Percentiles rank a stretch among this genome's conserved stretches.
Conservation (phyloP, 2,888 invertebrate genomes). For the Autographa gamma region DNA sequence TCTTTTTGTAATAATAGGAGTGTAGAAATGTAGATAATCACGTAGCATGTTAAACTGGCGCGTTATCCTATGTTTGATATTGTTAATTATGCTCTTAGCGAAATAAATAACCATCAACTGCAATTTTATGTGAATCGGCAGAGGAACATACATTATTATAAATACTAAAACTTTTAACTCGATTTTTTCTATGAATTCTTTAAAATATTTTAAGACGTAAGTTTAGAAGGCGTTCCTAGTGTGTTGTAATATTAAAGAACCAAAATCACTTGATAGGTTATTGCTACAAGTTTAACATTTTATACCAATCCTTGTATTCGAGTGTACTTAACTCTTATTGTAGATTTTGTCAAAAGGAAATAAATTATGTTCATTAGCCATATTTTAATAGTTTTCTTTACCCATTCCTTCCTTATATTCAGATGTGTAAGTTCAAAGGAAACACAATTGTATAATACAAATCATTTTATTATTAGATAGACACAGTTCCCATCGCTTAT, state of each 20-base stretch:
- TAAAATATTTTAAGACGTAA: slow-evolving; percentile 54
- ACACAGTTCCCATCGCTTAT: slow-evolving; percentile 92
- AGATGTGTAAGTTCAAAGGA: slow-evolving; percentile 57
- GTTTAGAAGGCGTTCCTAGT: slow-evolving; percentile 74
- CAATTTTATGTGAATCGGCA: slow-evolving; percentile 36
- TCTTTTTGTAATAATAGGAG: slow-evolving; percentile 71
- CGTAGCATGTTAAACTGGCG: slow-evolving; percentile 64
- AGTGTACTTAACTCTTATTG: slow-evolving; percentile 88
- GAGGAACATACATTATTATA: slow-evolving; percentile 34
- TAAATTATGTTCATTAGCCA: slow-evolving; percentile 88
- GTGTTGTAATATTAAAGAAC: slow-evolving; percentile 84
- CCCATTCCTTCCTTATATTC: slow-evolving; percentile 11
- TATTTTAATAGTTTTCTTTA: slow-evolving; percentile 60
- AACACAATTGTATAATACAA: slow-evolving; percentile 89
- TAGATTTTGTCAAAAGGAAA: slow-evolving; percentile 87
- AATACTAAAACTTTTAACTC: slow-evolving; percentile 50
- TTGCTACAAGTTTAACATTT: slow-evolving; percentile 87
- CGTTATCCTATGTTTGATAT: slow-evolving; percentile 47
- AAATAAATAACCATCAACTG: slow-evolving; percentile 39
- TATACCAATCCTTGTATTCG: slow-evolving; percentile 88
- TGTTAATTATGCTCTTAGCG: slow-evolving; percentile 40
- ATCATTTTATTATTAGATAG: slow-evolving; percentile 92
- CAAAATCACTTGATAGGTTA: slow-evolving; percentile 83
- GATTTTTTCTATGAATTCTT: slow-evolving; percentile 47
- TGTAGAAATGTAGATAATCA: slow-evolving; percentile 88